phyloP scores from a whole-genome alignment of 2,797 vertebrate species.

The Cryptoblepharus egeriae region DNA sequence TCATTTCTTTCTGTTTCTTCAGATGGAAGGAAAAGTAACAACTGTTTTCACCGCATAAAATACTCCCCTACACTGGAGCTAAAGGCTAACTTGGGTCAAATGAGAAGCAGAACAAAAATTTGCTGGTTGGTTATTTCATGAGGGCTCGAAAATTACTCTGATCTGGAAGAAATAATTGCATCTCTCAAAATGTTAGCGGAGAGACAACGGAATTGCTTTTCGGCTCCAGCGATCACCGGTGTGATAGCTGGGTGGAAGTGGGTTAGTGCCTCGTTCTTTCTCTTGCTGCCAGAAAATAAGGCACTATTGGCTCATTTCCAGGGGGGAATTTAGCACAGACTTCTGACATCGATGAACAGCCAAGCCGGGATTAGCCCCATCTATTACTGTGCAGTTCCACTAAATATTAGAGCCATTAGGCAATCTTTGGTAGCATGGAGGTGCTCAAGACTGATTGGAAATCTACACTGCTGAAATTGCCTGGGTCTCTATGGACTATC shows the following conservation, averaged over 20 bases:
- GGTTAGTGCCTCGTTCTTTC: slow-evolving; percentile 37
- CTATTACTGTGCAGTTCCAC: neutral
- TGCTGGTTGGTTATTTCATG: neutral
- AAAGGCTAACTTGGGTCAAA: neutral
- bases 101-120: neutral
- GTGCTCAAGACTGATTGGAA: rapidly evolving
- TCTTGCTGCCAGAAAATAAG: slow-evolving; percentile 19
- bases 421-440: neutral
- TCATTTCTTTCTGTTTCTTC: neutral
- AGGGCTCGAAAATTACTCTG: rapidly evolving
- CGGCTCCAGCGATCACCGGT: neutral
- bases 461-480: neutral
- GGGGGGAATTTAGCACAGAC: slow-evolving; percentile 42
- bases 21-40: neutral
- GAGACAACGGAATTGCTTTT: slow-evolving; percentile 17
- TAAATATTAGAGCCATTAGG: neutral
- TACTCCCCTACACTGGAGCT: neutral
- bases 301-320: slow-evolving; percentile 26
- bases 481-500: neutral
- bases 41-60: neutral
- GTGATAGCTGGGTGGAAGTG: slow-evolving; percentile 3
- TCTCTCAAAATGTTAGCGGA: slow-evolving; percentile 25
- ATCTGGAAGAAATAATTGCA: slow-evolving; percentile 39
- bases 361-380: neutral
- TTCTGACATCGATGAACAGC: neutral